phyloP scores from a whole-genome alignment of 2,797 vertebrate genomes.

The Spinus pinus region DNA sequence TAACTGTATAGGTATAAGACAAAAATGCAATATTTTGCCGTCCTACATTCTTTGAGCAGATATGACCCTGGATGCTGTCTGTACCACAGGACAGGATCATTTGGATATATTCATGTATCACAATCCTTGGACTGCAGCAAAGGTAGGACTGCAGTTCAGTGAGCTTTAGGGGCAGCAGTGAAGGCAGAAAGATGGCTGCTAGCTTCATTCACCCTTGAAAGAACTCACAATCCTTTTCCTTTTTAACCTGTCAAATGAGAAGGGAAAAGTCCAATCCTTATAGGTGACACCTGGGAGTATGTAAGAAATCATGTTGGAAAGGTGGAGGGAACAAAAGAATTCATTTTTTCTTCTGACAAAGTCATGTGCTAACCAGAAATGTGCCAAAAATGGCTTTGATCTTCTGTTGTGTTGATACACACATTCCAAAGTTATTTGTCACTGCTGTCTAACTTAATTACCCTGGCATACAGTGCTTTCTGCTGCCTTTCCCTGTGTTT shows the following conservation, averaged over 20 bases:
- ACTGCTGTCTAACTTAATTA: not conserved
- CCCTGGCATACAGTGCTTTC: not conserved
- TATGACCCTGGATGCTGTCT: not conserved
- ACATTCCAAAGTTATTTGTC: not conserved
- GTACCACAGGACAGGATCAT: not conserved
- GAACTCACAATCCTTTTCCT: not conserved
- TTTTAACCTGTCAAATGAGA: not conserved
- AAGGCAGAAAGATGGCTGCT: not conserved
- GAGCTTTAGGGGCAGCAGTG: not conserved
- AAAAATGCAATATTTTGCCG: not conserved
- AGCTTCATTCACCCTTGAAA: not conserved
- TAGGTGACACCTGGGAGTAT: not conserved
- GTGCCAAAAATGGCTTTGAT: not conserved
- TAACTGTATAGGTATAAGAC: not conserved
- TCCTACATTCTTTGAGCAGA: not conserved
- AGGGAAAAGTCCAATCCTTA: not conserved
- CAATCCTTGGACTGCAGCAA: not conserved
- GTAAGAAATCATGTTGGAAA: not conserved
- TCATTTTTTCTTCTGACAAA: not conserved
- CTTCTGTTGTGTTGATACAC: not conserved
- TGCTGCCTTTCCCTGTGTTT: not conserved
- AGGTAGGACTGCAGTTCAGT: not conserved
- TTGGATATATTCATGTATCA: not conserved
- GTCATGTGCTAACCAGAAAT: not conserved
- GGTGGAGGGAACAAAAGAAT: not conserved